Percentiles rank a stretch among this genome's conserved stretches.
These are phyloP conservation scores for Pogonomyrmex barbatus DNA, from an alignment of 1,140 invertebrate genomes.

Conservation along the genomic window DNA sequence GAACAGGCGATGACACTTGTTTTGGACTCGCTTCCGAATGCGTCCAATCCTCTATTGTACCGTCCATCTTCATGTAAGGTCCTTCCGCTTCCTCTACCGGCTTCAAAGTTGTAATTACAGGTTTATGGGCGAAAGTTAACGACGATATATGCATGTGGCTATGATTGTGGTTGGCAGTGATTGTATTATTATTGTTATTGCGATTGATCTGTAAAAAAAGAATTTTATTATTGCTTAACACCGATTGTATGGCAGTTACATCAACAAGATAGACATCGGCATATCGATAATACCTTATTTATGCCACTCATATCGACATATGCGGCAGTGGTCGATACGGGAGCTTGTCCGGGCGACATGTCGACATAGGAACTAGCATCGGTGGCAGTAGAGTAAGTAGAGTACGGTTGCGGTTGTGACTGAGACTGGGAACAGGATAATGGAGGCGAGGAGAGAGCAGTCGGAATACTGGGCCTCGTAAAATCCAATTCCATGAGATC, in stretches of 20 bases:
- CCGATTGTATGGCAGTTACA: background rate
- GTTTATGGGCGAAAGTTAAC: slow-evolving; percentile 79
- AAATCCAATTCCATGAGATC: slow-evolving; percentile 94
- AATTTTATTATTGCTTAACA: background rate
- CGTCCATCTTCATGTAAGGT: slow-evolving; percentile 82
- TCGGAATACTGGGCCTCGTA: slow-evolving; percentile 85
- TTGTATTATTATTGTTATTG: slow-evolving; percentile 83
- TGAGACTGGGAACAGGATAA: slow-evolving; percentile 80
- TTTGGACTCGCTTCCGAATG: slow-evolving; percentile 80
- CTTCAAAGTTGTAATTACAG: slow-evolving; percentile 82
- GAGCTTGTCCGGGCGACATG: slow-evolving; percentile 86
- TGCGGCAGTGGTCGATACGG: slow-evolving; percentile 79
- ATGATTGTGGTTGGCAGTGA: slow-evolving; percentile 84
- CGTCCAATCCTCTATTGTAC: slow-evolving; percentile 80
- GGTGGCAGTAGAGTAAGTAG: slow-evolving; percentile 85
- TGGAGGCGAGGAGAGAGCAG: slow-evolving; percentile 79
- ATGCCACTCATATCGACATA: slow-evolving; percentile 86
- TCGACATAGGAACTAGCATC: slow-evolving; percentile 87
- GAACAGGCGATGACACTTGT: slow-evolving; percentile 82
- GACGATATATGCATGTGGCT: slow-evolving; percentile 82
- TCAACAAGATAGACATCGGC: background rate
- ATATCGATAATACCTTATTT: slow-evolving; percentile 78
- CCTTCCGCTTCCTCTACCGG: slow-evolving; percentile 84
- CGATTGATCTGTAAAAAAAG: slow-evolving; percentile 81
- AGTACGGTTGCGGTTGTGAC: slow-evolving; percentile 79